phyloP scores from a whole-genome alignment of 2,113 vertebrate genomes.

The Spizaetus ornatus region DNA sequence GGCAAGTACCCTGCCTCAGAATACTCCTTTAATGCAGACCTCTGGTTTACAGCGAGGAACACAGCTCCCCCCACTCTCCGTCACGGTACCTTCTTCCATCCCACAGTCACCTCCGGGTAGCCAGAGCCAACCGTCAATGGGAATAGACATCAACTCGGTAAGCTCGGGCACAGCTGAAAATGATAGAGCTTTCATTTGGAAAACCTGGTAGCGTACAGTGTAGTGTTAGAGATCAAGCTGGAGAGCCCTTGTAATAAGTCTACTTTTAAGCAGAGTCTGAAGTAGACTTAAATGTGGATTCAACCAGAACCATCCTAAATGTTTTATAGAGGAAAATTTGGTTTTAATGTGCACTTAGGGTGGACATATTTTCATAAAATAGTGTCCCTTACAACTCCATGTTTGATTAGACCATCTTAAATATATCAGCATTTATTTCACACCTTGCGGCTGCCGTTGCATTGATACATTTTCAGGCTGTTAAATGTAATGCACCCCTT shows the following conservation, averaged over 20 bases:
- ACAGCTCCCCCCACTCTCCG: conserved; percentile 81
- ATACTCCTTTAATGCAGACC: conserved; percentile 70
- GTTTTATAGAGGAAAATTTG: background rate
- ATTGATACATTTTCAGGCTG: background rate
- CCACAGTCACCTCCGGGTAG: conserved; percentile 84
- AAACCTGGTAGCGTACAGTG: fast-evolving
- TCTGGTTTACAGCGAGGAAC: conserved; percentile 81
- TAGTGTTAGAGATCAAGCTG: fast-evolving
- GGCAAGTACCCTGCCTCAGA: conserved; percentile 82
- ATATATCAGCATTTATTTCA: fast-evolving
- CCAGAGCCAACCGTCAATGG: conserved; percentile 82
- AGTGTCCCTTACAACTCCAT: fast-evolving
- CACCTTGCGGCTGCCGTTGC: background rate
- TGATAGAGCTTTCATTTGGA: fast-evolving
- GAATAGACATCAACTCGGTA: conserved; percentile 90
- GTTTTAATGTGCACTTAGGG: background rate
- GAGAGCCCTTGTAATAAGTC: fast-evolving
- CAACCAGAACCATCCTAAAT: no score
- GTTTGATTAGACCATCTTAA: background rate
- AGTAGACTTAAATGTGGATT: background rate
- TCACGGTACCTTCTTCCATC: conserved; percentile 80
- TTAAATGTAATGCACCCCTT: background rate
- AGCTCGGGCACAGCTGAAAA: background rate
- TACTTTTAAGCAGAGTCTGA: background rate
- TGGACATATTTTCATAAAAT: fast-evolving